Evolutionary conservation across 2,113 vertebrate genomes (phyloP).

Genomic region (Alectura lathami): DNA sequence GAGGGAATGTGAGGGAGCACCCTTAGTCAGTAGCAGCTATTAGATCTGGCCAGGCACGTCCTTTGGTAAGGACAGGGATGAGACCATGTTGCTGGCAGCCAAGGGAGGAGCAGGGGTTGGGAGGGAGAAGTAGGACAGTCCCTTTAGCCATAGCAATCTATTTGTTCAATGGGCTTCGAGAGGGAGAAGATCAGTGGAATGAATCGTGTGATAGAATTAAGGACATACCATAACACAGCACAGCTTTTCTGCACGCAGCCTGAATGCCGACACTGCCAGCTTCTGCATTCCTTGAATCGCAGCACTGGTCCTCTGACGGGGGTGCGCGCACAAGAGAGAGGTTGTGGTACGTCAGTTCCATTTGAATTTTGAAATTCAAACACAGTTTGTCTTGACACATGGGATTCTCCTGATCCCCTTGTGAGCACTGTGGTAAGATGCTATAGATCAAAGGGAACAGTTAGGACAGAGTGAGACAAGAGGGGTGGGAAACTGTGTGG

Average conservation of each 20-base stretch:
- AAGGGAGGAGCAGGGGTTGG: background rate
- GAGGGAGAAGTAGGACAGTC: background rate
- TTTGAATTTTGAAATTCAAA: background rate
- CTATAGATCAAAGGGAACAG: background rate
- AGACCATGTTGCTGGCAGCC: background rate
- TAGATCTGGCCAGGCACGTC: background rate
- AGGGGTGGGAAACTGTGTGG: background rate
- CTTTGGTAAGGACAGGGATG: background rate
- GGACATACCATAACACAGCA: background rate
- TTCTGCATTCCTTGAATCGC: background rate
- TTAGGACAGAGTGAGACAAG: background rate
- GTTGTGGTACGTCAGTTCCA: rapidly evolving
- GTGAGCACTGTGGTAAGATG: background rate
- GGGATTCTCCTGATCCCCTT: background rate
- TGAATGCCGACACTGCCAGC: rapidly evolving
- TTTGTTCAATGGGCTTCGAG: background rate
- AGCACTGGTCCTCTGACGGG: background rate
- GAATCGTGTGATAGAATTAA: background rate
- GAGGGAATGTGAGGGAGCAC: background rate
- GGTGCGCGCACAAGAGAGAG: background rate
- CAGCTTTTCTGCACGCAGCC: background rate
- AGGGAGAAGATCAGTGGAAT: background rate
- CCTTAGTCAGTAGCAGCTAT: background rate
- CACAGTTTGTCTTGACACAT: background rate
- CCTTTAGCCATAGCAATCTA: background rate